Conservation (phyloP, 1,140 invertebrate genomes). For the Anoplolepis gracilipes region DNA sequence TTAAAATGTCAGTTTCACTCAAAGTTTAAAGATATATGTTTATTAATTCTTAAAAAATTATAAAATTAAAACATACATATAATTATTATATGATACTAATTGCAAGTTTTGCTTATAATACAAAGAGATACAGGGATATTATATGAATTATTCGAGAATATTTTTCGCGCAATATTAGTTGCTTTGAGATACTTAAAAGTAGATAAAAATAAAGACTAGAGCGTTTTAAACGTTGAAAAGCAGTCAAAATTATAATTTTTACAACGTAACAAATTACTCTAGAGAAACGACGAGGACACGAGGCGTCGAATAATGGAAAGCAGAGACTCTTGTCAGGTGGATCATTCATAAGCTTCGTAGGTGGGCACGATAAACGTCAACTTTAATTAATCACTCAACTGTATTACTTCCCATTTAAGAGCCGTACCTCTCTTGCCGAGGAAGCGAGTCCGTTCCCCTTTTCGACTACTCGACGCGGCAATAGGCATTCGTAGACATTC, state of each 20-base stretch:
- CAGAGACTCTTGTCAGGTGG: conserved; percentile 50
- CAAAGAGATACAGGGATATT: background rate
- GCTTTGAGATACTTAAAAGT: background rate
- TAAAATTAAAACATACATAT: background rate
- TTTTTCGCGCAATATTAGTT: background rate
- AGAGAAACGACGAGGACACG: conserved; percentile 1
- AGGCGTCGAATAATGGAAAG: conserved; percentile 64
- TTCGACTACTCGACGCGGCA: conserved; percentile 66
- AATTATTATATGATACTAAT: background rate
- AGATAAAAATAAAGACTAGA: background rate
- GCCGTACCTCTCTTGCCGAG: conserved; percentile 49
- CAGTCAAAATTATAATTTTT: conserved; percentile 29
- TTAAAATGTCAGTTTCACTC: conserved; percentile 22
- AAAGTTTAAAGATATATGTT: conserved; percentile 24
- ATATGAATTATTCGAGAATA: background rate
- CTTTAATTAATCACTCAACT: conserved; percentile 85
- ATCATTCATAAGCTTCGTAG: conserved; percentile 76
- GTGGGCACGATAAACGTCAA: conserved; percentile 79
- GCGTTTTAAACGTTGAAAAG: background rate
- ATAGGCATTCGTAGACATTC: conserved; percentile 77
- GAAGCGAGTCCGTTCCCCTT: conserved; percentile 43
- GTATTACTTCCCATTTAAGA: conserved; percentile 85
- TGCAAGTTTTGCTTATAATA: background rate
- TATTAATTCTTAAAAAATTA: conserved; percentile 5
- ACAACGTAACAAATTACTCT: conserved; percentile 15